Percentiles rank a stretch among this genome's conserved stretches.
These are phyloP conservation scores for Asarcornis scutulata DNA, from an alignment of 2,113 vertebrate genomes.

Conservation along the genomic window DNA sequence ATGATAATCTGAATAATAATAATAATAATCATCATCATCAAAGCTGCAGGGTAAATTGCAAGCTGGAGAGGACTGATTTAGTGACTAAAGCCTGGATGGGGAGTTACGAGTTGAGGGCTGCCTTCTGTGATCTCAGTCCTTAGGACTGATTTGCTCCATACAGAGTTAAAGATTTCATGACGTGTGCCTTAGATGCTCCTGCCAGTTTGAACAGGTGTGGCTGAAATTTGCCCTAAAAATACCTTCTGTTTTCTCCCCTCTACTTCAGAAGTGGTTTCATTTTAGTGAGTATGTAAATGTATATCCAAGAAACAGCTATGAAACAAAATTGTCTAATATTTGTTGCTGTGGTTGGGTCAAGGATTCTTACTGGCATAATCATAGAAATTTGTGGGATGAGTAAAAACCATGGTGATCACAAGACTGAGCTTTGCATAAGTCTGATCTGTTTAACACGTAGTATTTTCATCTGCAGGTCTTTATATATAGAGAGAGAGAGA, in stretches of 20 bases:
- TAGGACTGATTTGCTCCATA: not conserved
- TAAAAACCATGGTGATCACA: not conserved
- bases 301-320: not conserved
- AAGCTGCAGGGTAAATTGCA: not conserved
- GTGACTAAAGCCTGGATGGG: not conserved
- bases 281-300: not conserved
- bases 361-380: not conserved
- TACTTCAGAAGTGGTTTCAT: not conserved
- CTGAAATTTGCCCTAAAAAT: not conserved
- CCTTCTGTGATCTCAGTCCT: not conserved
- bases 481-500: not conserved
- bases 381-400: not conserved
- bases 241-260: not conserved
- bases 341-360: not conserved
- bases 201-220: not conserved
- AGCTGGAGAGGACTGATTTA: not conserved
- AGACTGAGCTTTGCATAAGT: not conserved
- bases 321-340: not conserved
- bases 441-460: not conserved
- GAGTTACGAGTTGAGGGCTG: accelerated
- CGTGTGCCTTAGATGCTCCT: not conserved
- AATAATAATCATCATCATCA: not conserved
- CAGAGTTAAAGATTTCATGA: not conserved
- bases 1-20: not conserved
- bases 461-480: not conserved